Evolutionary conservation across 1,140 invertebrate genomes (phyloP).

Genomic region (Steinernema khuongi): DNA sequence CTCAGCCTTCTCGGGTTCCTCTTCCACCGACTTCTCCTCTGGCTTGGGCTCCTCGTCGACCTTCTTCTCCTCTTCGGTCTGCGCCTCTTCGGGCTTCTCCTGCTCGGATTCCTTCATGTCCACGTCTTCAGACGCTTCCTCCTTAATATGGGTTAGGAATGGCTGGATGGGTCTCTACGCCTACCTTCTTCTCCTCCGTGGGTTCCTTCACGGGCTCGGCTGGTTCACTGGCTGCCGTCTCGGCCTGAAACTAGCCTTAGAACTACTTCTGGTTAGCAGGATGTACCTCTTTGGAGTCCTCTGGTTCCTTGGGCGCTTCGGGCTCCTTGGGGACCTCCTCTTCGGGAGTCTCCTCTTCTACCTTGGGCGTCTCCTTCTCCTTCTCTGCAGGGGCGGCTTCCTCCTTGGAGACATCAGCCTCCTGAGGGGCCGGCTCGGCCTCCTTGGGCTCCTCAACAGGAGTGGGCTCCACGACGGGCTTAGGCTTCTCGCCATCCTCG

Average conservation of each 20-base stretch:
- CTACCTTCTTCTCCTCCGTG: too few species aligned
- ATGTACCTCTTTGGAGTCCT: not conserved
- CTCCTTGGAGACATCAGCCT: not conserved
- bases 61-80: slow-evolving; percentile 10
- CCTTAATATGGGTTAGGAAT: too few species aligned
- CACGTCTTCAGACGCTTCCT: slow-evolving; percentile 22
- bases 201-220: slow-evolving; percentile 21
- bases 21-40: slow-evolving; percentile 15
- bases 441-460: not conserved
- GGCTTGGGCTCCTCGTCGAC: slow-evolving; percentile 25
- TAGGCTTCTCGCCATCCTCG: not conserved
- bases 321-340: not conserved
- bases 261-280: not conserved
- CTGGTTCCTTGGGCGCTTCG: not conserved
- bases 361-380: not conserved
- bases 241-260: not conserved
- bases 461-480: not conserved
- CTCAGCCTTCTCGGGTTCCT: slow-evolving; percentile 18
- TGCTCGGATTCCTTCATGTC: not conserved
- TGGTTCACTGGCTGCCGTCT: not conserved
- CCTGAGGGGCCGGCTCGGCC: not conserved
- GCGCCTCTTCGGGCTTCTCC: not conserved
- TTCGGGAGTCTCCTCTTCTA: not conserved
- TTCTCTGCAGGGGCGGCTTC: not conserved
- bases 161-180: too few species aligned